These are phyloP conservation scores for Cardiocondyla obscurior DNA, from an alignment of 1,140 invertebrate genomes.

Conservation along the genomic window DNA sequence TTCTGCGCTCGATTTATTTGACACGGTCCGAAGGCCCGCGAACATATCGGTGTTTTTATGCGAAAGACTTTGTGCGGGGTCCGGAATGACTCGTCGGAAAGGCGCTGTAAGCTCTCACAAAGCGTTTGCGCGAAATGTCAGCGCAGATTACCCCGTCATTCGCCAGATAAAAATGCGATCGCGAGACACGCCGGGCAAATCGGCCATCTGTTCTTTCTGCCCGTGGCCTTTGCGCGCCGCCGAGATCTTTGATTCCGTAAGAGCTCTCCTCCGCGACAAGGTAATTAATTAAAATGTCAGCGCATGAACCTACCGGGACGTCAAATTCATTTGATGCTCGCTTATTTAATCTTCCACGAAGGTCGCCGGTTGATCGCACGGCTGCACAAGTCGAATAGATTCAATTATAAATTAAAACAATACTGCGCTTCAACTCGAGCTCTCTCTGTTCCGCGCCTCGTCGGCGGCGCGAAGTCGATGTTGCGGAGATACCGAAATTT, in stretches of 20 bases:
- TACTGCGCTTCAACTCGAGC: background rate
- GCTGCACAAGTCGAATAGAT: background rate
- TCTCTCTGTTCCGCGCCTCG: background rate
- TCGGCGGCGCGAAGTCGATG: background rate
- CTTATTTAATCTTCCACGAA: background rate
- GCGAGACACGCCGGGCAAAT: constrained; percentile 2
- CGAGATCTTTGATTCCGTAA: constrained; percentile 21
- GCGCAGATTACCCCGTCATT: constrained; percentile 40
- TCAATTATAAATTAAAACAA: background rate
- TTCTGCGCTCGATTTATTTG: constrained; percentile 6
- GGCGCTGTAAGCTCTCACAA: background rate
- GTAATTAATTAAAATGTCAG: constrained; percentile 44
- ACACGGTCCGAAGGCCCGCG: background rate
- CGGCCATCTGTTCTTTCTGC: background rate
- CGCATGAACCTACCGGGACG: background rate
- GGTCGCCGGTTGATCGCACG: background rate
- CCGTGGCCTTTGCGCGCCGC: background rate
- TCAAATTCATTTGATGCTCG: background rate
- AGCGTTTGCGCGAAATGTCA: constrained; percentile 32
- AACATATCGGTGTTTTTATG: constrained; percentile 12
- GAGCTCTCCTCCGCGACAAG: background rate
- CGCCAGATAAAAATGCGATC: constrained; percentile 39
- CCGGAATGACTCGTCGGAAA: constrained; percentile 8
- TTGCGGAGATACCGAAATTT: background rate
- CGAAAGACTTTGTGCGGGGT: constrained; percentile 7